Evolutionary conservation across 2,888 invertebrate species (phyloP), one percentile per base, ranked within the genome.

Genomic region (Stenichneumon culpator): DNA sequence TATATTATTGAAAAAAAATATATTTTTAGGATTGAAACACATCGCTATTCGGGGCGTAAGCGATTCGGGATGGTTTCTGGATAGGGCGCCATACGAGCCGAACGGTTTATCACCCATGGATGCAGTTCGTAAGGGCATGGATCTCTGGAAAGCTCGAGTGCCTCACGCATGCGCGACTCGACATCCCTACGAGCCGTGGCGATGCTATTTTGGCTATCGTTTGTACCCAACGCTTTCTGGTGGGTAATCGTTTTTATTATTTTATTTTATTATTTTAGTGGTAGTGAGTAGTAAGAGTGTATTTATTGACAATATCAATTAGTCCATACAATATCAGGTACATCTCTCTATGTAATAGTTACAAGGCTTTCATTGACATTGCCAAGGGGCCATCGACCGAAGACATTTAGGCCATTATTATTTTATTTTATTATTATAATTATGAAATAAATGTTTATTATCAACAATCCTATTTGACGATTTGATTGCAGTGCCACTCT

Each of bases 51-150:
- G 97, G 3, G 98, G 98, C 0, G 96, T 99, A 7, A 97, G 97
- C 0, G 99, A 99, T 94, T 98, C 98, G 0, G 99, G 98, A 22
- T 99, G 99, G 99, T 99, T 99, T 93, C 95, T 99, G 82, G 99
- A 99, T 93, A 96, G 98, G 84, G 96, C 97, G 36, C 97, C 97
- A 0, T 97, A 96, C 91, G 95, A 96, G 1, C 96, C 96, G 0
- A 96, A 96, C 65, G 90, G 90, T 54, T 72, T 96, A 82, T 95
- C 96, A 0, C 96, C 97, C 3, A 93, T 96, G 87, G 95, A 97
- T 91, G 95, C 96, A 0, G 96, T 97, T 69, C 95, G 96, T 83
- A 96, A 96, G 90, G 98, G 98, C 1, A 97, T 97, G 94, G 95
- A 96, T 89, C 93, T 97, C 75, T 97, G 97, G 98, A 95, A 96